Evolutionary conservation across 1,140 invertebrate genomes (phyloP).

Genomic region (Teleopsis dalmanni): DNA sequence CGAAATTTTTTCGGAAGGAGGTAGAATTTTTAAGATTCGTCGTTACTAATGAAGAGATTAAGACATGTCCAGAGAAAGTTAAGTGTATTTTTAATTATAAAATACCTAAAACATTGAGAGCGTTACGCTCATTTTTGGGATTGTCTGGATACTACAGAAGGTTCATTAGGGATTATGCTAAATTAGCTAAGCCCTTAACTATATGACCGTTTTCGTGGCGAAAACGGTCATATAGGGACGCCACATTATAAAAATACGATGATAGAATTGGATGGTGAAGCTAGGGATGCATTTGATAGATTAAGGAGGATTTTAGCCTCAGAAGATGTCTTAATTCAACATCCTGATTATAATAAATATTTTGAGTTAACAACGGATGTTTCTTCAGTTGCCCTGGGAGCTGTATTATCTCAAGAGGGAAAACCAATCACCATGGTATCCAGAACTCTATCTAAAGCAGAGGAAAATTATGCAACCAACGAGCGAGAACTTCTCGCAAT

Average conservation of each 20-base stretch:
- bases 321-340: neutral
- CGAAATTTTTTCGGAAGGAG: slow-evolving; percentile 34
- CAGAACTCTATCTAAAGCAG: no score
- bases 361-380: neutral
- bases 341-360: no score
- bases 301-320: neutral
- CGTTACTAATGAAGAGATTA: neutral
- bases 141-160: no score
- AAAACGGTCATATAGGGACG: neutral
- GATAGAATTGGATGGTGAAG: neutral
- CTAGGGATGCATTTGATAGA: neutral
- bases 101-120: no score
- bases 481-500: slow-evolving; percentile 11
- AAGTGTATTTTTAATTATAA: slow-evolving; percentile 1
- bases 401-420: neutral
- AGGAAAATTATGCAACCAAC: no score
- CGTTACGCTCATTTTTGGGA: no score
- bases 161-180: no score
- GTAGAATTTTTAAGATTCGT: slow-evolving; percentile 3
- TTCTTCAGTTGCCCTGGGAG: neutral
- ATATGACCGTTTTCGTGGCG: neutral
- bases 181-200: neutral
- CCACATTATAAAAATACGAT: neutral
- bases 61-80: slow-evolving; percentile 1
- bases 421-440: neutral